A percentile compares a stretch with the other conserved stretches of the same genome.
These are phyloP conservation scores for Caretta caretta DNA, from an alignment of 2,113 vertebrate genomes.

Conservation along the genomic window DNA sequence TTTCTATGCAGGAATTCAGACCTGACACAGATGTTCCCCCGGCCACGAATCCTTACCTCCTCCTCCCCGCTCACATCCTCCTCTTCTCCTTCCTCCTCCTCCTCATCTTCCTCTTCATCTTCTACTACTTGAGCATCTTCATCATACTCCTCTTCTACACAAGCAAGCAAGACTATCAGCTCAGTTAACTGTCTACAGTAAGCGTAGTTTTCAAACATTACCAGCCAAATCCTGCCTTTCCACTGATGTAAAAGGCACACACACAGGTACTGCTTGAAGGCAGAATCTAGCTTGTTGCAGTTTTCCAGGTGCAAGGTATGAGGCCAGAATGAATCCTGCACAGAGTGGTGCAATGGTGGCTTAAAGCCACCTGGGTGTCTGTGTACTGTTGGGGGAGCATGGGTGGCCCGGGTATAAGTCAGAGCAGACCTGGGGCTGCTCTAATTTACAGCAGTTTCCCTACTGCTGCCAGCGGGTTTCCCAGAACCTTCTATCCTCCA, in stretches of 20 bases:
- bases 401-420: background rate
- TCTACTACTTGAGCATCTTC: conserved; percentile 92
- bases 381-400: background rate
- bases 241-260: background rate
- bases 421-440: background rate
- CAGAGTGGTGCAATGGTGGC: background rate
- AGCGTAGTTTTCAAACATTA: accelerated
- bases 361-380: background rate
- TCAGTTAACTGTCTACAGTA: background rate
- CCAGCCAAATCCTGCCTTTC: background rate
- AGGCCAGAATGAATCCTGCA: accelerated
- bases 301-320: background rate
- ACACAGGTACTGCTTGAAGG: background rate
- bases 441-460: background rate
- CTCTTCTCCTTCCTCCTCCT: conserved; percentile 94
- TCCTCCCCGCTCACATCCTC: conserved; percentile 88
- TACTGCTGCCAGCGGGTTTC: accelerated
- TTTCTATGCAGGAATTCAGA: background rate
- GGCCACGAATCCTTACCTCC: conserved; percentile 72
- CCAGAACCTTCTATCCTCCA: background rate
- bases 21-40: background rate
- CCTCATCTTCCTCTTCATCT: conserved; percentile 91
- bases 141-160: conserved; percentile 90
- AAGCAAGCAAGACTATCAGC: background rate
- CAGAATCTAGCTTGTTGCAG: background rate